These are phyloP conservation scores for Lordiphosa stackelbergi DNA, from an alignment of 1,140 invertebrate species.

Conservation along the genomic window DNA sequence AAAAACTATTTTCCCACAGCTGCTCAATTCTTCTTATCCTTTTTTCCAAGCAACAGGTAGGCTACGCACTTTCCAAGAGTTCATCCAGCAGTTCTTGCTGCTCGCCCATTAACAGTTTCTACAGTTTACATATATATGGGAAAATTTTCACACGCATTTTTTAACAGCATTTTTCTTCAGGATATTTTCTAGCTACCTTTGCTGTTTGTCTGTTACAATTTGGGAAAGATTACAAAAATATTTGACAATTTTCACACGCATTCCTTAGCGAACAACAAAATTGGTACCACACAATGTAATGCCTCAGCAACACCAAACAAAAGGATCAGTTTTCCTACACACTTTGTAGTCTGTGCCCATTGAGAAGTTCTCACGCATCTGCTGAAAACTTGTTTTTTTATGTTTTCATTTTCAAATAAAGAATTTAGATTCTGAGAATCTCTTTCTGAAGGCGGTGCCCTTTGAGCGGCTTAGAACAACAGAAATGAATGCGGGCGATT, in stretches of 20 bases:
- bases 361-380: constrained; percentile 11
- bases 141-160: no score
- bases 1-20: constrained; percentile 8
- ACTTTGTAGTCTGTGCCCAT: constrained; percentile 6
- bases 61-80: no score
- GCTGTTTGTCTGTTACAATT: constrained; percentile 24
- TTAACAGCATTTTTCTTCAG: background rate
- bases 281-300: background rate
- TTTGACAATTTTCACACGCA: constrained; percentile 32
- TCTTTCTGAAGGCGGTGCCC: constrained; percentile 9
- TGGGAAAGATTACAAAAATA: background rate
- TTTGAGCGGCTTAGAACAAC: constrained; percentile 25
- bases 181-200: constrained; percentile 1
- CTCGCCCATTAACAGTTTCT: no score
- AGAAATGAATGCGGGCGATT: background rate
- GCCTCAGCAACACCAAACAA: background rate
- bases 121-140: no score
- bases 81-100: background rate
- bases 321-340: constrained; percentile 14
- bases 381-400: constrained; percentile 4
- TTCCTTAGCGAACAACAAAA: background rate
- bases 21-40: constrained; percentile 1
- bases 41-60: constrained; percentile 30
- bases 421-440: constrained; percentile 17
- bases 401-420: constrained; percentile 2